These are phyloP conservation scores for Perca flavescens DNA, from an alignment of 2,113 vertebrate species.

Conservation along the genomic window DNA sequence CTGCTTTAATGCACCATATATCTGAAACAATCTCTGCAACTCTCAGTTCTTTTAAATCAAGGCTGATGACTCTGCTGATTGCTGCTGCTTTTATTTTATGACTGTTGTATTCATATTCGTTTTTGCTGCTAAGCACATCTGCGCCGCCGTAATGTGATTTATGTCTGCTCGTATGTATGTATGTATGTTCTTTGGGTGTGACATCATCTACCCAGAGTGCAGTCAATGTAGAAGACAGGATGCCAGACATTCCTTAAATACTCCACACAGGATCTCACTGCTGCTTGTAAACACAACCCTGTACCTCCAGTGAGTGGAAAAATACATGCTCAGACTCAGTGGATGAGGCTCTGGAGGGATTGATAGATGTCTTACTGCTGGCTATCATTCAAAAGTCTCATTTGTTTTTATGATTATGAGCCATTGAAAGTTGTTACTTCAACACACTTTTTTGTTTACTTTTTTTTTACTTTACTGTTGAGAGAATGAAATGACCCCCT, in stretches of 20 bases:
- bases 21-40: too few relatives aligned
- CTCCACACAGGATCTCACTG: constrained; percentile 73
- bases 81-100: too few relatives aligned
- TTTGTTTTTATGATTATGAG: background rate
- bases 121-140: constrained; percentile 11
- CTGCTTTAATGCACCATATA: too few relatives aligned
- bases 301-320: constrained; percentile 73
- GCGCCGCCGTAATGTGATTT: constrained; percentile 13
- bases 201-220: constrained; percentile 67
- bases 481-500: background rate
- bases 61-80: too few relatives aligned
- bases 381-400: constrained; percentile 2
- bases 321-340: constrained; percentile 62
- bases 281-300: constrained; percentile 71
- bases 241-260: constrained; percentile 78
- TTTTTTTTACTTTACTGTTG: background rate
- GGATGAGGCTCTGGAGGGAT: constrained; percentile 18
- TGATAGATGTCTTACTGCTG: background rate
- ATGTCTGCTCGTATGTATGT: constrained; percentile 15
- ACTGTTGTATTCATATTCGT: background rate
- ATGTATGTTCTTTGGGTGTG: constrained; percentile 53
- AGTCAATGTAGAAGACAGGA: constrained; percentile 59
- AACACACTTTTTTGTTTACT: background rate
- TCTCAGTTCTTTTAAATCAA: too few relatives aligned
- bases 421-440: background rate